Base-by-base conservation (phyloP, 2,888 invertebrate genomes). In the Trichacis sp. region DNA sequence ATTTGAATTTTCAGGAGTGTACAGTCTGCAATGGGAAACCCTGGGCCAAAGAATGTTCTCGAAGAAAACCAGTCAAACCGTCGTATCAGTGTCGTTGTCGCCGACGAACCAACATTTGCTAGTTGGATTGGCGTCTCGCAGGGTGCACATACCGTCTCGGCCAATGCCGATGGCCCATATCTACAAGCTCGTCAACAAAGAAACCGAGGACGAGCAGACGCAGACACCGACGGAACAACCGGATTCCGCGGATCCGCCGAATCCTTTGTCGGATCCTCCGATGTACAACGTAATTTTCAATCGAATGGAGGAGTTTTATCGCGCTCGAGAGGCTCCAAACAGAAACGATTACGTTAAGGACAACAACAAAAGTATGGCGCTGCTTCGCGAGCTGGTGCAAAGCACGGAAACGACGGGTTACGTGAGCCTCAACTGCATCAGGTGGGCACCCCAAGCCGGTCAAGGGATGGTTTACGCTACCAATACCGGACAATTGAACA, bases 401-500 rank as follows among this genome's bases (percentile, higher is more conserved):
- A 88, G 86, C 70, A 88, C 89, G 69, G 87, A 85, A 43, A 84
- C 82, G n/a, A 80, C 88, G 43, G 88, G 88, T 47, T 89, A 90
- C 75, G 90, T 91, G 56, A 93, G 92, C 80, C 88, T 94, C 45
- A 95, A 95, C 86, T 94, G 94, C 75, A 91, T 94, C 52, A 88
- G 93, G 54, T 95, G 94, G 94, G 88, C 93, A 54, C 94, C 94
- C 0, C 88, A 89, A 46, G 89, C 93, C 0, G 95, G 95, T 0
- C 93, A 94, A 79, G 95, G 95, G 1, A 87, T 95, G 57, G 91
- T 94, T 49, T 95, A 93, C 83, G 94, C 93, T 17, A 95, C 94
- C 71, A 95, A 93, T 81, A 91, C 91, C 14, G 95, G 95, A 52
- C 92, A 93, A 77, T 87, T 95, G 68, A 90, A 90, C 77, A 88